Evolutionary conservation across 2,888 invertebrate genomes (phyloP), one percentile per base, ranked within the genome.

Genomic region (Frankliniella fusca): DNA sequence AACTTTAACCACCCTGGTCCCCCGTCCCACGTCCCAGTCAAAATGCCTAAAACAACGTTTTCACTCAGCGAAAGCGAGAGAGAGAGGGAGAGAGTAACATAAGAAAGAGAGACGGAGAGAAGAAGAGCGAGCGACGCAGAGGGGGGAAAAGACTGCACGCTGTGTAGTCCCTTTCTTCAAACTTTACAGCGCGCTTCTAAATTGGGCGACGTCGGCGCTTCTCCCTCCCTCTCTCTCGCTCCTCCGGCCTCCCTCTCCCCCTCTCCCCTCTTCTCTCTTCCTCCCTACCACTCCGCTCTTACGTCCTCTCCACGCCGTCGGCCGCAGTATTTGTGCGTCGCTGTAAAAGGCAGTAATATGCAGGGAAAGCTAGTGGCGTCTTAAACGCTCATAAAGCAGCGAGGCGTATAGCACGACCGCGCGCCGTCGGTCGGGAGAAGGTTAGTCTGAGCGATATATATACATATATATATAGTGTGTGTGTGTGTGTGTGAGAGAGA

Each of bases 141-240:
- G 38, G 38, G 38, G 38, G 38, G 38, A 5, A 38, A 38, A 38
- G 38, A 38, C 38, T 38, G 38, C 38, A 38, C 38, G 38, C 38
- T 38, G 38, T 38, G 38, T 38, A 38, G 70, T 76, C 70, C 70
- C 70, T 76, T 76, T 76, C 70, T 76, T 76, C 70, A 76, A 76
- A 76, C 70, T 76, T 76, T 76, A 76, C 70, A 70, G 70, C 65
- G 23, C n/a, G 70, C 23, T 27, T 70, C 70, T 27, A 76, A 76
- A 76, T 76, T 76, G 70, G 27, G 23, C 70, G 23, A 9, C 70
- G 70, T 12, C 23, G 38, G 38, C 38, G 38, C 38, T 38, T 38
- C 38, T 38, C 38, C 38, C 38, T 38, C 38, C 38, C 38, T 38
- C 38, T 38, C 38, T 3, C 38, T 38, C 38, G 2, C 38, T 38